Base-by-base conservation (phyloP, 2,888 invertebrate genomes). In the Pristionchus arcanus region DNA sequence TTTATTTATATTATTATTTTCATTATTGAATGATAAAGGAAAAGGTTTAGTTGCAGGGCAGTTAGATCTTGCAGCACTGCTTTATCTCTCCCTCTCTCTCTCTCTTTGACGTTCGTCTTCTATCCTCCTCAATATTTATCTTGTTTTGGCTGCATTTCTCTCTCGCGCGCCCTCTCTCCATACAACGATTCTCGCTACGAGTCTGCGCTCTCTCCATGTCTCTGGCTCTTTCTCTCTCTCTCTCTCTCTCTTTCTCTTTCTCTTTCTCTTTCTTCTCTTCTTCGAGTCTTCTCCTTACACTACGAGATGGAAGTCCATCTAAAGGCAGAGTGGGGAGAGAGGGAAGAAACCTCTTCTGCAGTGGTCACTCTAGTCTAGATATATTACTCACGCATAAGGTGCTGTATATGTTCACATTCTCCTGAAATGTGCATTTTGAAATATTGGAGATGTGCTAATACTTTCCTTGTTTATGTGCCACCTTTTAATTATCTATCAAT, bases 201-300 rank as follows among this genome's bases (percentile, higher is more conserved):
- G 89, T 90, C 90, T 90, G 77, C 83, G 84, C 88, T 90, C 88
- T 90, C 90, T 90, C 90, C 77, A 81, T 83, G 42, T 55, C 74
- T 59, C 68, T 34, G 55, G 63, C 59, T 21, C 16, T n/a, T 37
- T 34, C 2, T 74, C 34, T 74, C 13, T 74, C 71, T 74, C 34
- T 74, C 13, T 7, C 11, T 74, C 34, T 15, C 71, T 66, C n/a
- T 16, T 13, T 66, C 66, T 25, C 4, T 74, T 37, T 74, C 71
- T 9, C 9, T 49, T 13, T 63, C 83, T 59, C 28, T 9, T 31
- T 59, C 81, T 63, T n/a, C 42, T 21, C 2, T 7, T 37, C 19
- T 28, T 34, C 71, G n/a, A n/a, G n/a, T n/a, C n/a, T n/a, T n/a
- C n/a, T n/a, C 16, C 71, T 74, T 74, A 74, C 71, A 74, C 71